Conservation (phyloP, 2,113 vertebrate species). For the Mustela lutreola region DNA sequence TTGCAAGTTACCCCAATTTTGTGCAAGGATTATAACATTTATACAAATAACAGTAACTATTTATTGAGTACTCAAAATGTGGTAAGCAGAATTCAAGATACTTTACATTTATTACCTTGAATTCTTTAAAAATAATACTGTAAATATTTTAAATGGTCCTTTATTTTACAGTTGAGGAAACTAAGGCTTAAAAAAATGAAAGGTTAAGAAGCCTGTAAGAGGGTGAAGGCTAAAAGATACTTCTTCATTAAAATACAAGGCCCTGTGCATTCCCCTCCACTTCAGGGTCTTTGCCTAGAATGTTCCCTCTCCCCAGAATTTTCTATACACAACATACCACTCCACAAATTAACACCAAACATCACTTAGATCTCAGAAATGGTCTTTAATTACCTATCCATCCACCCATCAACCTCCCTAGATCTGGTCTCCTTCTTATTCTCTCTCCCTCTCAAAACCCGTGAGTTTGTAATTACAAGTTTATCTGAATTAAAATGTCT, state of each 20-base stretch:
- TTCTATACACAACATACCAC: not conserved
- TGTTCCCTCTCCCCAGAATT: not conserved
- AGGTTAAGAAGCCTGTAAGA: not conserved
- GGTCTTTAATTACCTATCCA: not conserved
- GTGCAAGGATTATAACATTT: not conserved
- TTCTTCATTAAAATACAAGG: not conserved
- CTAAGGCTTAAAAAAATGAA: not conserved
- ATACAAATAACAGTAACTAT: not conserved
- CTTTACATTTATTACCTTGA: not conserved
- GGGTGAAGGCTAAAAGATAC: not conserved
- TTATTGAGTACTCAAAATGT: not conserved
- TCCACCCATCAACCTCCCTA: not conserved
- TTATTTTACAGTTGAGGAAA: not conserved
- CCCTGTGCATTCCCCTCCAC: not conserved
- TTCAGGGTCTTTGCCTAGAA: not conserved
- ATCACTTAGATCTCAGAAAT: conserved; percentile 3
- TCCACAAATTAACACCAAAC: not conserved
- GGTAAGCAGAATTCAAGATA: not conserved
- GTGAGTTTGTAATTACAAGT: not conserved
- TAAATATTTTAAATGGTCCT: not conserved
- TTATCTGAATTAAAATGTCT: conserved; percentile 11
- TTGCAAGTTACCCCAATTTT: not conserved
- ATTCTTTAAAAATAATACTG: not conserved
- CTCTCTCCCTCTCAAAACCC: not conserved
- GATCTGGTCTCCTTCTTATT: not conserved